Percentiles rank a stretch among this genome's conserved stretches.
phyloP scores from a whole-genome alignment of 2,797 vertebrate species.

The Uromys caudimaculatus region DNA sequence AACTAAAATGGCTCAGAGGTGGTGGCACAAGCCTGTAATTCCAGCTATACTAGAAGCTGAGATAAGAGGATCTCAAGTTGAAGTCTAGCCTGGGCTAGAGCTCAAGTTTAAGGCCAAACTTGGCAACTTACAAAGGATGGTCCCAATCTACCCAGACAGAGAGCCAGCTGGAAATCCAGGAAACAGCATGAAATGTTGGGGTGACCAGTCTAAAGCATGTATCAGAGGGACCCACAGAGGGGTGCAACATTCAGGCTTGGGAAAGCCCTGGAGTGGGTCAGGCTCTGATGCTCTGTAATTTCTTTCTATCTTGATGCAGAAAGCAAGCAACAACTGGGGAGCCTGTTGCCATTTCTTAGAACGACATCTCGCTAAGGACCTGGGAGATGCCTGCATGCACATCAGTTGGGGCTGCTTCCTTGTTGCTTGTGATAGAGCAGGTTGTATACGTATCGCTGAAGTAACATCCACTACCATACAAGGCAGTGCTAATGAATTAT shows the following conservation, averaged over 20 bases:
- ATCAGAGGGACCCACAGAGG: not conserved
- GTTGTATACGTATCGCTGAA: not conserved
- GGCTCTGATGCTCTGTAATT: not conserved
- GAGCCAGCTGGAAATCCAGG: not conserved
- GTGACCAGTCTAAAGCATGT: not conserved
- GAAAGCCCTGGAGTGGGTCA: not conserved
- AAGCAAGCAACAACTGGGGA: not conserved
- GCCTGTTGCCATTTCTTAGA: not conserved
- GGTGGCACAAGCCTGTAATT: not conserved
- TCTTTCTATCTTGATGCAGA: not conserved
- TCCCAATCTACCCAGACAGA: not conserved
- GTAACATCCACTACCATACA: not conserved
- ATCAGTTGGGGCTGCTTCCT: not conserved
- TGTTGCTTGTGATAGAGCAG: not conserved
- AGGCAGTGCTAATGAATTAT: conserved; percentile 11
- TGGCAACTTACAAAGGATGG: not conserved
- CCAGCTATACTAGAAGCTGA: not conserved
- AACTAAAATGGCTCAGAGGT: not conserved
- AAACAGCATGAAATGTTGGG: not conserved
- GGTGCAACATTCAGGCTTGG: not conserved
- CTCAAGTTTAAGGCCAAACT: not conserved
- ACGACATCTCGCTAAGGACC: not conserved
- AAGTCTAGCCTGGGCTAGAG: not conserved
- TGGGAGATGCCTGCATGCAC: not conserved
- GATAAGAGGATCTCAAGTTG: not conserved